Evolutionary conservation across 2,888 invertebrate genomes (phyloP), one percentile per base, ranked within the genome.

Genomic region (Drosophila niveifrons): DNA sequence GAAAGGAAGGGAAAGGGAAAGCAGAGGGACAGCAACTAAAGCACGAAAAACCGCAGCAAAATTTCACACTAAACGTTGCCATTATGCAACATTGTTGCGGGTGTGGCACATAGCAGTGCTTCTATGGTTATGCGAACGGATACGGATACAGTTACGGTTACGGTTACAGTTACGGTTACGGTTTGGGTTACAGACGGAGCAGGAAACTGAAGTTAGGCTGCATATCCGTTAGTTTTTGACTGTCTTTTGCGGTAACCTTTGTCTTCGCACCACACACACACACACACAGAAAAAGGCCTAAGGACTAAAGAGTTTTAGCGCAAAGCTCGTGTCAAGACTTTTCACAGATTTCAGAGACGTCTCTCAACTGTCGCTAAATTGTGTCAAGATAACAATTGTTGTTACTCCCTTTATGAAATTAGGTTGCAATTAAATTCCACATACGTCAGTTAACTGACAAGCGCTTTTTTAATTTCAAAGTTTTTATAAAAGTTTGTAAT

Each of bases 51-150:
- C 73, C 67, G 80, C 69, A 48, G 53, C 36, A 75, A 74, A 86
- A 74, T 84, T 86, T 88, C 80, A 82, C 89, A 83, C 83, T 86
- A 86, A 88, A 78, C 78, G 83, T 61, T 72, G 78, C 58, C 66
- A 86, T 88, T 86, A 85, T 78, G 70, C 72, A 80, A 86, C 88
- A 83, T 73, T 77, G 80, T 80, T 82, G 78, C 74, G 53, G 69
- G 72, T 66, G 74, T 66, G 69, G 47, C 63, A 48, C 17, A 17
- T 18, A 29, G 15, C 28, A 23, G 23, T 11, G 13, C 10, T 29
- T 13, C n/a, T n/a, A 41, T 44, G 28, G 36, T 39, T 58, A 51
- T 50, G 50, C 31, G 4, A 57, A 57, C 47, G 57, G 36, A 36
- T 39, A 17, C 13, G 52, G 52, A 9, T 23, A 23, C 23, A 13